These are phyloP conservation scores for Hydrolagus colliei DNA, from an alignment of 2,797 vertebrate species.

Conservation along the genomic window DNA sequence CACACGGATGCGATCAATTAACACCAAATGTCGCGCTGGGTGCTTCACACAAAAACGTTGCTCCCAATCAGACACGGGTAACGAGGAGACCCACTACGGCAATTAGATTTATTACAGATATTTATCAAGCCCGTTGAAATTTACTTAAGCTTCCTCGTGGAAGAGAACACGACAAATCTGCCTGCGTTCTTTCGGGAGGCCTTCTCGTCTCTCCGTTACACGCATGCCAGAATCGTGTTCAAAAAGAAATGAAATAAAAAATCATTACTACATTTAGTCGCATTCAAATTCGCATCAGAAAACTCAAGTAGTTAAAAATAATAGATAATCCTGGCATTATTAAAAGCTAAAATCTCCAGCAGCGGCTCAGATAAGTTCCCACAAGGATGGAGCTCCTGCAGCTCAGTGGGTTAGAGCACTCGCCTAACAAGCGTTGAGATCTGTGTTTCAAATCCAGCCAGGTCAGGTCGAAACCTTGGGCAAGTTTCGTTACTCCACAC, in stretches of 20 bases:
- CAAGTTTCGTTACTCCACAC: too few species aligned
- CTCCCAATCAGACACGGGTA: constrained; percentile 11
- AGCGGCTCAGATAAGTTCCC: constrained; percentile 3
- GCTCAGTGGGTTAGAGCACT: too few species aligned
- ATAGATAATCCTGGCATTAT: too few species aligned
- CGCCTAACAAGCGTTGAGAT: too few species aligned
- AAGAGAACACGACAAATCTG: too few species aligned
- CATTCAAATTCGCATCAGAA: background rate
- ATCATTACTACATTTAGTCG: constrained; percentile 32
- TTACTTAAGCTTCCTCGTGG: background rate
- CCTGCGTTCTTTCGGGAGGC: too few species aligned
- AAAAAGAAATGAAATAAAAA: background rate
- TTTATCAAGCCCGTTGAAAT: constrained; percentile 12
- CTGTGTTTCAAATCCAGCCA: too few species aligned
- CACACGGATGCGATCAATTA: constrained; percentile 32
- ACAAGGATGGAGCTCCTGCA: background rate
- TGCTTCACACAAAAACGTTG: constrained; percentile 21
- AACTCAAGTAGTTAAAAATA: background rate
- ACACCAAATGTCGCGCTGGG: constrained; percentile 16
- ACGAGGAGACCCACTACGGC: constrained; percentile 12
- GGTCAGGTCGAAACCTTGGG: too few species aligned
- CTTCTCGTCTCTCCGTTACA: background rate
- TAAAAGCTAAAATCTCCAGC: background rate
- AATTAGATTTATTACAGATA: constrained; percentile 31
- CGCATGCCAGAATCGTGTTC: background rate